Percentiles rank a stretch among this genome's conserved stretches.
phyloP scores from a whole-genome alignment of 2,797 vertebrate genomes.

The Rhincodon typus region DNA sequence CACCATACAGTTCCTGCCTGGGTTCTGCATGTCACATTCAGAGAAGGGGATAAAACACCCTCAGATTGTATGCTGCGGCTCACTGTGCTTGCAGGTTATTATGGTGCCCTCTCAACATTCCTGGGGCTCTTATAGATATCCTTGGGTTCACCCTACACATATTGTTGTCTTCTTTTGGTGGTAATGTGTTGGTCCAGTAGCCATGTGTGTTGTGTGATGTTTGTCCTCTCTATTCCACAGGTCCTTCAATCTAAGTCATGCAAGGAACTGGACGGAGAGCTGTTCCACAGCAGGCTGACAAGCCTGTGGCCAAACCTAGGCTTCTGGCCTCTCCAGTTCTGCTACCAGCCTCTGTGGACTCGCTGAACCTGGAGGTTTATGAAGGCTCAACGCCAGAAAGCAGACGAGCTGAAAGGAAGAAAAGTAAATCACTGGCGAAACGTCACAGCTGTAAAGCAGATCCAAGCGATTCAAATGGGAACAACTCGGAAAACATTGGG shows the following conservation, averaged over 20 bases:
- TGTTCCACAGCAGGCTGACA: too few relatives aligned
- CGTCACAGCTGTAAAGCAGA: conserved; percentile 52
- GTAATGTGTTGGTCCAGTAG: too few relatives aligned
- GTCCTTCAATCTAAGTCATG: not conserved
- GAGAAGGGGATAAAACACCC: not conserved
- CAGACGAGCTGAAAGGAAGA: conserved; percentile 45
- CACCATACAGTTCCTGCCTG: not conserved
- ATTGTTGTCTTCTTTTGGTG: not conserved
- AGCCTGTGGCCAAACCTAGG: not conserved
- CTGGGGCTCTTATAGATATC: not conserved
- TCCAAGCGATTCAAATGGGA: conserved; percentile 59
- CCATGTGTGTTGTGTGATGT: not conserved
- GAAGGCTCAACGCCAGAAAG: conserved; percentile 44
- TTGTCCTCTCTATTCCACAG: not conserved
- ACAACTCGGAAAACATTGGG: conserved; percentile 72
- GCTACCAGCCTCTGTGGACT: not conserved
- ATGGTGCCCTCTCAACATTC: too few relatives aligned
- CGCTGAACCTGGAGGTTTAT: conserved; percentile 58
- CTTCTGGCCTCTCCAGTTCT: too few relatives aligned
- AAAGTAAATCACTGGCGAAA: too few relatives aligned
- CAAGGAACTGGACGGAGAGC: not conserved
- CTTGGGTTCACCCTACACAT: too few relatives aligned
- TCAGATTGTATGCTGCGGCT: not conserved
- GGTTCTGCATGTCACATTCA: not conserved
- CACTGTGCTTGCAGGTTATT: not conserved